Evolutionary conservation across 2,113 vertebrate species (phyloP).

Genomic region (Peromyscus maniculatus): DNA sequence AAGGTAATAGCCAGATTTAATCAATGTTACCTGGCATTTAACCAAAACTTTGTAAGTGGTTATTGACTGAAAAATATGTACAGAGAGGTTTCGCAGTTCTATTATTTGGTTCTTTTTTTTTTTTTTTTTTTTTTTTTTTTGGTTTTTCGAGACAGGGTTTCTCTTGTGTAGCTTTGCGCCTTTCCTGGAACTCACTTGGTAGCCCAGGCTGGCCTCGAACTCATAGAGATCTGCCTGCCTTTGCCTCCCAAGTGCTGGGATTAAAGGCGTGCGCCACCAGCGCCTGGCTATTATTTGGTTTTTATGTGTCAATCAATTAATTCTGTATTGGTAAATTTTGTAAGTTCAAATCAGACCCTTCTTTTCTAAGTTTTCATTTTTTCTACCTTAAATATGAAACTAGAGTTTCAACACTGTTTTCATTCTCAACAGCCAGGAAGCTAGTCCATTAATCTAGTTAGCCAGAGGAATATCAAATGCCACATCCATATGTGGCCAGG

Average conservation of each 20-base stretch:
- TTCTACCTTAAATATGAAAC: slow-evolving; percentile 34
- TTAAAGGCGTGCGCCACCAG: no score
- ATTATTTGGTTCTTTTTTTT: neutral
- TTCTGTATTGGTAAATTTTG: neutral
- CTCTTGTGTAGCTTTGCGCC: no score
- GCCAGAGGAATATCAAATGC: neutral
- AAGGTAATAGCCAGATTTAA: neutral
- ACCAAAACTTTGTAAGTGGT: neutral
- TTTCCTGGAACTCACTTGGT: no score
- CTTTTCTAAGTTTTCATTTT: neutral
- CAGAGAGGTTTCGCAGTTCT: neutral
- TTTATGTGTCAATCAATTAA: neutral
- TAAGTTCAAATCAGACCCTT: neutral
- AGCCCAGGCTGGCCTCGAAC: no score
- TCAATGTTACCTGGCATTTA: neutral
- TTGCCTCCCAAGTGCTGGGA: no score
- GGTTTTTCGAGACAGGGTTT: no score
- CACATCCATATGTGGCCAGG: neutral
- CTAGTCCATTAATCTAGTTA: neutral
- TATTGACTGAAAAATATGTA: neutral
- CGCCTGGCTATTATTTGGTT: neutral
- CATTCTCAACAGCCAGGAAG: neutral
- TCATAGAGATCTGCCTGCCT: no score
- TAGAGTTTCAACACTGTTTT: neutral
- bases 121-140: no score